phyloP scores from a whole-genome alignment of 2,113 vertebrate species.

The Sylvilagus bachmani region DNA sequence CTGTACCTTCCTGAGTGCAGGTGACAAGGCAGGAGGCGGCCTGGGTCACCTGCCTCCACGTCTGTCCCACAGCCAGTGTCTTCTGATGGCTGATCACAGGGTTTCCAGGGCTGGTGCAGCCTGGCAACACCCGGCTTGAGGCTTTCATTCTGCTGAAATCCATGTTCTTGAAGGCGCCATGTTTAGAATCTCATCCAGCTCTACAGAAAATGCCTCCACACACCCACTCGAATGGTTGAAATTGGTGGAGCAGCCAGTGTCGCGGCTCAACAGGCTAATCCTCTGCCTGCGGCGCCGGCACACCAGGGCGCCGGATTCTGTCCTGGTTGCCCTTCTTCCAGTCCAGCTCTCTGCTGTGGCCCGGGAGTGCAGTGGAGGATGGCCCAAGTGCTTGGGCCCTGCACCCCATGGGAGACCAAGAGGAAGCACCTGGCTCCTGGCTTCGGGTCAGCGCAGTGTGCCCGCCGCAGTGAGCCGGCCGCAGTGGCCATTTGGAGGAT shows the following conservation, averaged over 20 bases:
- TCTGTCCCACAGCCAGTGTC: constrained; percentile 77
- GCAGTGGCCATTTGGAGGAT: no score
- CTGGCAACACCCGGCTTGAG: constrained; percentile 75
- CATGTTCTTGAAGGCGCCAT: constrained; percentile 76
- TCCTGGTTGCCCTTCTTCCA: no score
- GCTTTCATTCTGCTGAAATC: constrained; percentile 73
- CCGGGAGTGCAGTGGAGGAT: no score
- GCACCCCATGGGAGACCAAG: no score
- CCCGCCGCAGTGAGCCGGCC: no score
- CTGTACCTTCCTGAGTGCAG: constrained; percentile 79
- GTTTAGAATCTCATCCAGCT: constrained; percentile 71
- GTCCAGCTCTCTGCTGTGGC: no score
- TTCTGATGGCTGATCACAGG: constrained; percentile 80
- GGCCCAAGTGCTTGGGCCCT: no score
- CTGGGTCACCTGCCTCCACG: constrained; percentile 76
- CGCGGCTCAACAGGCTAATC: no score
- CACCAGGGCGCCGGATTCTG: no score
- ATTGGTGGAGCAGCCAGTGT: not conserved
- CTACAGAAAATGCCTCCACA: constrained; percentile 42
- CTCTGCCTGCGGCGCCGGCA: no score
- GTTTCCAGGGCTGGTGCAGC: constrained; percentile 79
- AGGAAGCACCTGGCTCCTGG: no score
- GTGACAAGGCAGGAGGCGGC: constrained; percentile 80
- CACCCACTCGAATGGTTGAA: constrained; percentile 20
- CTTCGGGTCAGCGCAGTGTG: no score